phyloP scores from a whole-genome alignment of 2,888 invertebrate species.

The Matsumyia berberina region DNA sequence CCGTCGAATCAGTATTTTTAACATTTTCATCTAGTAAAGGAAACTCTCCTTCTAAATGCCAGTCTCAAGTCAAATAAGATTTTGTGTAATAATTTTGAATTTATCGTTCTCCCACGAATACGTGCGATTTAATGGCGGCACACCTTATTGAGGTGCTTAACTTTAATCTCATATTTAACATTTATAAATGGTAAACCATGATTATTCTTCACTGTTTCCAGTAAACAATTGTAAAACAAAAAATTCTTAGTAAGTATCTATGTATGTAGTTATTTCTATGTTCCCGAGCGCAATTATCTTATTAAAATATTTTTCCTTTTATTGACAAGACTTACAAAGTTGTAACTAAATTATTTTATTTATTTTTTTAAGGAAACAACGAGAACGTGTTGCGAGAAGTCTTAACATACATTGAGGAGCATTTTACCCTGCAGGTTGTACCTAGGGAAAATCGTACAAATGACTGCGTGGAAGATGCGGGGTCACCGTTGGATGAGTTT shows the following conservation, averaged over 20 bases:
- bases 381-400: constrained; percentile 76
- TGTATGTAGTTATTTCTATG: no score
- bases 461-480: constrained; percentile 76
- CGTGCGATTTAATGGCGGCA: no score
- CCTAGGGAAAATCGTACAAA: constrained; percentile 78
- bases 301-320: neutral
- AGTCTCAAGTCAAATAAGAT: no score
- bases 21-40: neutral
- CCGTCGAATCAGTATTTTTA: neutral
- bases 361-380: constrained; percentile 44
- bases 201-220: no score
- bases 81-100: no score
- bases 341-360: constrained; percentile 5
- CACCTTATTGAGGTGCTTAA: no score
- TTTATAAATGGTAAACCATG: no score
- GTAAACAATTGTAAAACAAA: no score
- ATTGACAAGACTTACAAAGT: neutral
- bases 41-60: neutral
- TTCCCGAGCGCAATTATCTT: no score
- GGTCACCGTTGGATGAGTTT: constrained; percentile 81
- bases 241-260: no score
- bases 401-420: constrained; percentile 79
- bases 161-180: no score
- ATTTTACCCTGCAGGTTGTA: constrained; percentile 79
- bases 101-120: no score